Percentiles rank a stretch among this genome's conserved stretches.
These are phyloP conservation scores for Periplaneta americana DNA, from an alignment of 1,140 invertebrate genomes.

Conservation along the genomic window DNA sequence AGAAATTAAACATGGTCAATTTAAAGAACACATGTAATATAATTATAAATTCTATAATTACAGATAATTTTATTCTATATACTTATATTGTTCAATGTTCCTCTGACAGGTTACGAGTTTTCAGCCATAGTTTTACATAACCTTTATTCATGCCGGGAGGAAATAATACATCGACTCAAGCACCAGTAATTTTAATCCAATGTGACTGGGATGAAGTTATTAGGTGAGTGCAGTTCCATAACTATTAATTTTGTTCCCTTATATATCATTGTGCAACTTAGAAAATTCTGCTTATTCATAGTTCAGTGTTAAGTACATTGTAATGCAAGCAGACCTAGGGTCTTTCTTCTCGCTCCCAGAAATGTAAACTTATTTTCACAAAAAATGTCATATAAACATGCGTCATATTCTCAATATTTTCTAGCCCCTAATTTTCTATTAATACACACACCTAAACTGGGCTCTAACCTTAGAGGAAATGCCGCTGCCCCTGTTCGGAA, in stretches of 20 bases:
- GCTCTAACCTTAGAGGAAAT: too few species aligned
- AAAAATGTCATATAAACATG: not conserved
- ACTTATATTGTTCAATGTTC: too few species aligned
- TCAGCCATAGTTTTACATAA: too few species aligned
- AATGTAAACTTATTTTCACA: not conserved
- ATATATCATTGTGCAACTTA: not conserved
- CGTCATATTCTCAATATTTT: too few species aligned
- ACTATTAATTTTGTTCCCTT: not conserved
- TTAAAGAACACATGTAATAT: too few species aligned
- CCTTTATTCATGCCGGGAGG: not conserved
- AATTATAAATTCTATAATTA: too few species aligned
- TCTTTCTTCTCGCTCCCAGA: not conserved
- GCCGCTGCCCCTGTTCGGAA: too few species aligned
- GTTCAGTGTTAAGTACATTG: not conserved
- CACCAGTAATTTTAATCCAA: slow-evolving; percentile 39
- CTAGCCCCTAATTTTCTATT: too few species aligned
- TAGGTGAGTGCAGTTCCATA: slow-evolving; percentile 28
- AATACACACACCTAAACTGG: too few species aligned
- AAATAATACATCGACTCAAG: not conserved
- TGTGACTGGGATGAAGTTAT: slow-evolving; percentile 42
- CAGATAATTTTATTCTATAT: too few species aligned
- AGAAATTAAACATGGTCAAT: too few species aligned
- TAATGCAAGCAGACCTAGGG: not conserved
- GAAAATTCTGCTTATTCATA: not conserved
- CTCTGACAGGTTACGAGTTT: too few species aligned